These are phyloP conservation scores for Cryptophagus acutangulus DNA, from an alignment of 2,888 invertebrate genomes.

Conservation along the genomic window DNA sequence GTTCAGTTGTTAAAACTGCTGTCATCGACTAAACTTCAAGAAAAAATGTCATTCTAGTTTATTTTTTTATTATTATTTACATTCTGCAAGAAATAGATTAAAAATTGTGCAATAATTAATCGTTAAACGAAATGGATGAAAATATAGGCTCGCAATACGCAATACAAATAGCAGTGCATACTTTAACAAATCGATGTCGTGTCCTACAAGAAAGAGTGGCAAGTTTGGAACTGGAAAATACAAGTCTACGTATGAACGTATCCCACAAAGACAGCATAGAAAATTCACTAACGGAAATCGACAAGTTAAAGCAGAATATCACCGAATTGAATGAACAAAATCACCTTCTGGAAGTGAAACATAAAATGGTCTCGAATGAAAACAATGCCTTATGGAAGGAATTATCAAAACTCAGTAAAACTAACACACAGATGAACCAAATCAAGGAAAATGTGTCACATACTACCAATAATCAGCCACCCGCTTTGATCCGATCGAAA, in stretches of 20 bases:
- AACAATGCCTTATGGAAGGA: constrained; percentile 76
- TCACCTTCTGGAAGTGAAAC: constrained; percentile 68
- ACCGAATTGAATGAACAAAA: constrained; percentile 70
- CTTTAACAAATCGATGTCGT: constrained; percentile 76
- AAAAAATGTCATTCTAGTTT: too few relatives aligned
- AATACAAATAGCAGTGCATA: constrained; percentile 71
- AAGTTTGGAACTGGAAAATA: constrained; percentile 71
- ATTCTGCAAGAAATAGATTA: background rate
- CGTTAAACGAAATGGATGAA: constrained; percentile 43
- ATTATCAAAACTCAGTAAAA: constrained; percentile 59
- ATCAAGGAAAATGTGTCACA: constrained; percentile 52
- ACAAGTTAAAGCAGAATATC: constrained; percentile 43
- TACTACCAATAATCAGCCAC: constrained; percentile 39
- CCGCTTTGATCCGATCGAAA: constrained; percentile 53
- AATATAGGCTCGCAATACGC: constrained; percentile 52
- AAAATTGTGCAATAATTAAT: too few relatives aligned
- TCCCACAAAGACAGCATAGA: constrained; percentile 27
- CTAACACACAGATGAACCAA: constrained; percentile 53
- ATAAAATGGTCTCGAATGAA: constrained; percentile 76
- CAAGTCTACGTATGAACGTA: constrained; percentile 53
- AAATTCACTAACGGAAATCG: constrained; percentile 31
- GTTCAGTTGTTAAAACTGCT: too few relatives aligned
- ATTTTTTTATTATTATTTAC: background rate
- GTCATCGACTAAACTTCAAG: too few relatives aligned
- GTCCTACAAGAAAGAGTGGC: constrained; percentile 67